These are phyloP conservation scores for Omphaloscelis lunosa DNA, from an alignment of 2,888 invertebrate genomes.

Conservation along the genomic window DNA sequence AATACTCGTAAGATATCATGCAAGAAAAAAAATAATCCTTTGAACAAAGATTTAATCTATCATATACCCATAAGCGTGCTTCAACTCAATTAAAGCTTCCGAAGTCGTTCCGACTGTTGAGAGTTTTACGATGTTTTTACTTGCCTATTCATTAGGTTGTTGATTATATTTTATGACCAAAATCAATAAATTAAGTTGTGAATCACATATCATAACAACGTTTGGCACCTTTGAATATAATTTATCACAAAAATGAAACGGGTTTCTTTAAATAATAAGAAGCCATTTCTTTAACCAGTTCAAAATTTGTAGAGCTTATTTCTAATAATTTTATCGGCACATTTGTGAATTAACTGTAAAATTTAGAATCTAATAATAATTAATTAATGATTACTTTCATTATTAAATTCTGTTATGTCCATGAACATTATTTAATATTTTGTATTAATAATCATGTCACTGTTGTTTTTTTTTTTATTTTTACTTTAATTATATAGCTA, in stretches of 20 bases:
- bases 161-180: constrained; percentile 31
- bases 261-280: constrained; percentile 36
- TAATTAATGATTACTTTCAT: background rate
- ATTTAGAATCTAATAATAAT: background rate
- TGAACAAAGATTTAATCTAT: background rate
- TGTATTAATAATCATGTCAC: background rate
- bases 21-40: too few species aligned
- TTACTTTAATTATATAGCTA: background rate
- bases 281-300: constrained; percentile 4
- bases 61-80: background rate
- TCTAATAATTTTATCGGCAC: constrained; percentile 4
- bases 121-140: constrained; percentile 10
- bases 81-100: constrained; percentile 26
- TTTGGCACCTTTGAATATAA: constrained; percentile 29
- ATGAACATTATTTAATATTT: background rate
- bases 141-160: constrained; percentile 28
- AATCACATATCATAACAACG: constrained; percentile 23
- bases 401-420: background rate
- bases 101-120: background rate
- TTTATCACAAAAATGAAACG: constrained; percentile 27
- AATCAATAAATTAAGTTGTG: constrained; percentile 46
- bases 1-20: background rate
- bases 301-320: background rate
- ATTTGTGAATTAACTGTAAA: constrained; percentile 15
- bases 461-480: background rate